Evolutionary conservation across 1,140 invertebrate genomes (phyloP).

Genomic region (Monomorium pharaonis): DNA sequence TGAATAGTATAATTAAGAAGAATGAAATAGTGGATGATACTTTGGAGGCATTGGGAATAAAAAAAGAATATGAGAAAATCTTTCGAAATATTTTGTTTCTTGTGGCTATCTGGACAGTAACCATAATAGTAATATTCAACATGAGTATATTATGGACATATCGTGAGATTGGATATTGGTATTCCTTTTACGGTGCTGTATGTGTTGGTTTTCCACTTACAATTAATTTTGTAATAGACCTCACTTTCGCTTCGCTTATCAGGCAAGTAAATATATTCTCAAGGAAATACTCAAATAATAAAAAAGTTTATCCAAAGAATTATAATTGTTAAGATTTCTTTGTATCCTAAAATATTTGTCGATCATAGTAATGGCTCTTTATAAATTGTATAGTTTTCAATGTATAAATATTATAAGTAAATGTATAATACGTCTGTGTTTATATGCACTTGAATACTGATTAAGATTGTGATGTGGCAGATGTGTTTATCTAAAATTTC

Average conservation of each 20-base stretch:
- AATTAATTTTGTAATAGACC: constrained; percentile 20
- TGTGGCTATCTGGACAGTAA: background rate
- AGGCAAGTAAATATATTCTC: constrained; percentile 18
- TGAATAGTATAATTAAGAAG: constrained; percentile 8
- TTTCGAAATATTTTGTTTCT: background rate
- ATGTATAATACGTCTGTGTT: background rate
- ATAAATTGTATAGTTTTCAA: background rate
- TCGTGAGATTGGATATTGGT: background rate
- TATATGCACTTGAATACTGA: background rate
- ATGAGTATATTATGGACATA: background rate
- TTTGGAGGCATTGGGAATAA: constrained; percentile 20
- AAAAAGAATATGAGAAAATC: background rate
- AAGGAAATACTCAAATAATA: background rate
- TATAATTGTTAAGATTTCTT: background rate
- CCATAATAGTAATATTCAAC: background rate
- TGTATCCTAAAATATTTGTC: background rate
- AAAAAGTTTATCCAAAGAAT: background rate
- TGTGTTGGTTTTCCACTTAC: background rate
- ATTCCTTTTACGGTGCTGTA: background rate
- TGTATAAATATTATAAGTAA: background rate
- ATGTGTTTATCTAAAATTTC: background rate
- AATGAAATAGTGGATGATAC: background rate
- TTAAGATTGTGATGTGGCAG: background rate
- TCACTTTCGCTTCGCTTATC: background rate
- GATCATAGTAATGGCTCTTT: background rate